Conservation (phyloP, 2,113 vertebrate species). For the Danio rerio region DNA sequence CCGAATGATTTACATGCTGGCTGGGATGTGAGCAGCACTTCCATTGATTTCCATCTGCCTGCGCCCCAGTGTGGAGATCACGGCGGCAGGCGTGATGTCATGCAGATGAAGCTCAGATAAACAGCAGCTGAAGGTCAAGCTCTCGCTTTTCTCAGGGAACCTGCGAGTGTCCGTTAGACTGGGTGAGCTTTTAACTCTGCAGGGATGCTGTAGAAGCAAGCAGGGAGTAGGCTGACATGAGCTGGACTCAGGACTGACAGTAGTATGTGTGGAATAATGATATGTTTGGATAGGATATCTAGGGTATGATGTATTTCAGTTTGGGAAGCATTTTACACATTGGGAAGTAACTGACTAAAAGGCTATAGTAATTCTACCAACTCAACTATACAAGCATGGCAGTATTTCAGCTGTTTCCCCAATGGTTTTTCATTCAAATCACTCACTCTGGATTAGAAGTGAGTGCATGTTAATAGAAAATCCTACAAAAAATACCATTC, state of each 20-base stretch:
- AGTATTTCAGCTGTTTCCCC: not conserved
- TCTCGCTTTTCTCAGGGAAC: not conserved
- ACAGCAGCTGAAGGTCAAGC: conserved; percentile 39
- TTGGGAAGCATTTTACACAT: not conserved
- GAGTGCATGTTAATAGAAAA: not conserved
- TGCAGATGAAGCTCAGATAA: conserved; percentile 37
- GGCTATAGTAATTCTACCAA: not conserved
- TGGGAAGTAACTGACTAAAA: not conserved
- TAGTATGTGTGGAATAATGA: not conserved
- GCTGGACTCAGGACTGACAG: not conserved
- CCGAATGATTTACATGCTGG: conserved; percentile 45
- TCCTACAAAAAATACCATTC: not conserved
- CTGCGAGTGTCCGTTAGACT: conserved; percentile 10
- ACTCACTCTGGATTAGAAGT: not conserved
- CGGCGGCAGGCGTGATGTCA: conserved; percentile 60
- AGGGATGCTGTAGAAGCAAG: conserved; percentile 34
- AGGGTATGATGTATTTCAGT: too few relatives aligned
- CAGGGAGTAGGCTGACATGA: not conserved
- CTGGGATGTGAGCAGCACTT: conserved; percentile 60
- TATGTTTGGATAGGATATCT: not conserved
- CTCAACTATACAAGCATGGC: not conserved
- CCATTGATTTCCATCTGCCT: conserved; percentile 65
- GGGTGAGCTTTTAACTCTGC: conserved; percentile 28
- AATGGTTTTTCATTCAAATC: not conserved
- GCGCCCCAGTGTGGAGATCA: conserved; percentile 21